These are phyloP conservation scores for Paraplagusia blochii DNA, from an alignment of 2,113 vertebrate genomes.

Conservation along the genomic window DNA sequence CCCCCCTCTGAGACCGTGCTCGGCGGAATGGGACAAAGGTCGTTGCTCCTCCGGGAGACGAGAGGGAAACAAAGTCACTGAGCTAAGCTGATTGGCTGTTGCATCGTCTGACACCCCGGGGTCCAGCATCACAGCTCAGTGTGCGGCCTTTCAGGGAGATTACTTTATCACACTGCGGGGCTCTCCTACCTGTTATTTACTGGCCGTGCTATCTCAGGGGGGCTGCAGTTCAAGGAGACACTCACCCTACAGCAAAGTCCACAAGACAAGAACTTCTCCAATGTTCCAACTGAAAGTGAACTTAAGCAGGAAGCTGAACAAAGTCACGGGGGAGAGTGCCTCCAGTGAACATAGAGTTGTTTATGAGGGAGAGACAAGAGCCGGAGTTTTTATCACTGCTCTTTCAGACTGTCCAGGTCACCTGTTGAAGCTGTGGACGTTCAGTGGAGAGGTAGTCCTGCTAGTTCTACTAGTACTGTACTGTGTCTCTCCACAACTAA, in stretches of 20 bases:
- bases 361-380: background rate
- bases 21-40: constrained; percentile 49
- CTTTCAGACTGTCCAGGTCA: background rate
- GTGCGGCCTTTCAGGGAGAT: constrained; percentile 39
- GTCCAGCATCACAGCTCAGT: constrained; percentile 12
- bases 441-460: too few species aligned
- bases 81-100: constrained; percentile 35
- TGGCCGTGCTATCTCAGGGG: constrained; percentile 13
- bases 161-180: constrained; percentile 16
- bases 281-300: background rate
- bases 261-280: background rate
- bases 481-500: too few species aligned
- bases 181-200: constrained; percentile 21
- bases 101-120: constrained; percentile 5
- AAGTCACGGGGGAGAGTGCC: background rate
- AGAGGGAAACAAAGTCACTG: constrained; percentile 9
- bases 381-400: background rate
- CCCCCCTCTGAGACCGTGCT: constrained; percentile 40
- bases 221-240: constrained; percentile 21
- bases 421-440: too few species aligned
- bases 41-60: constrained; percentile 41
- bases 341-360: background rate
- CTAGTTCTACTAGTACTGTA: too few species aligned
- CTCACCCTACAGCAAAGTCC: background rate
- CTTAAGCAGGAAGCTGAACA: too few species aligned